Evolutionary conservation across 2,888 invertebrate species (phyloP), one percentile per base, ranked within the genome.

Genomic region (Drosophila pseudotalamancana): DNA sequence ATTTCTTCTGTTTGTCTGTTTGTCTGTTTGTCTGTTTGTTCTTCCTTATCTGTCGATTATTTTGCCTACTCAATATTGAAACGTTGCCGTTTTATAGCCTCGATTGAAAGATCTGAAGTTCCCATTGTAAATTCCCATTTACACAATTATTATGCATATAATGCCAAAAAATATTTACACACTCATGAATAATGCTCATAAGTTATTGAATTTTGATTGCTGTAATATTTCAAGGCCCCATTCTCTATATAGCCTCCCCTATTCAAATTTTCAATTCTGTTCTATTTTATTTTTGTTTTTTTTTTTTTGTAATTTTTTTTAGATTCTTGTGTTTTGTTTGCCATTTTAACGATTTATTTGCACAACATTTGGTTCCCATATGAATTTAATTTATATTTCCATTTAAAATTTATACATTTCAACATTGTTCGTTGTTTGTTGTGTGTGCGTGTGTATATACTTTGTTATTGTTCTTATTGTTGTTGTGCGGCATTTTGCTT

Each of bases 301-400:
- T 8, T 11, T 23, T 43, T 45, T 63, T 50, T 42, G n/a, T n/a
- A n/a, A n/a, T 56, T 18, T 59, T 39, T 11, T 35, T 31, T 8
- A n/a, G 32, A 48, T 53, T 63, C 51, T 35, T 55, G 48, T 79
- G 69, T 72, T 80, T 83, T 74, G 84, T 57, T 86, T 78, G 85
- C 86, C 73, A 83, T 79, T 83, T 86, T 62, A 61, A 75, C 81
- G 81, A 87, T 82, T 82, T 82, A 87, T 87, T 84, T 84, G 74
- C 72, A 56, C 82, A 82, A 87, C 82, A 82, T 87, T 82, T 82
- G 82, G 85, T 77, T 70, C 75, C 81, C 82, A 82, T 81, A 84
- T 82, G 87, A 87, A 77, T 81, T 81, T 85, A 84, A 82, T 82
- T 87, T 82, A 87, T 87, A 81, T 64, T 81, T 82, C 78, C 81